Evolutionary conservation across 1,140 invertebrate species (phyloP).

Genomic region (Idris sp.): DNA sequence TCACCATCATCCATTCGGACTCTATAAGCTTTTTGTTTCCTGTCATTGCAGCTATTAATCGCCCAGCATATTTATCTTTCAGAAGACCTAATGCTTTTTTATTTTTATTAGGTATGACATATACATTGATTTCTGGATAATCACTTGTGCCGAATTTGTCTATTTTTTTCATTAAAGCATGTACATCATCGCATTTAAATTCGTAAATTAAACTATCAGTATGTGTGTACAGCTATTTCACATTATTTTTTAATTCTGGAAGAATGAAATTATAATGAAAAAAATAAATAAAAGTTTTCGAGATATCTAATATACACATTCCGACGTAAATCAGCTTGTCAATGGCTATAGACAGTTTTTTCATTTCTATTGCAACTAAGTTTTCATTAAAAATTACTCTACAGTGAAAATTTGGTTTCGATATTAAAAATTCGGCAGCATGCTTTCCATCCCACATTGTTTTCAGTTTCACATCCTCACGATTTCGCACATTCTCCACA

Average conservation of each 20-base stretch:
- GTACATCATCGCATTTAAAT: too few species aligned
- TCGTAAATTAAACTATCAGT: slow-evolving; percentile 1
- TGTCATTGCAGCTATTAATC: not conserved
- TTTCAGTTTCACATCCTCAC: slow-evolving; percentile 1
- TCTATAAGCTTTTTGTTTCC: not conserved
- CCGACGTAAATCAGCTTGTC: slow-evolving; percentile 19
- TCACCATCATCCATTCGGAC: not conserved
- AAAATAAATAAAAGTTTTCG: slow-evolving; percentile 5
- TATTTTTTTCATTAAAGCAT: not conserved
- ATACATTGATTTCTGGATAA: slow-evolving; percentile 2
- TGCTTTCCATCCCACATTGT: slow-evolving; percentile 2
- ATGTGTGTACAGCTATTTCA: slow-evolving; percentile 4
- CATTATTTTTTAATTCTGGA: slow-evolving; percentile 4
- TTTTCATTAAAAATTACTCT: not conserved
- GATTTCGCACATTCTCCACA: slow-evolving; percentile 19
- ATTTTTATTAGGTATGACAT: not conserved
- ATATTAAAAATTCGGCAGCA: slow-evolving; percentile 9
- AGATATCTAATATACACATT: slow-evolving; percentile 10
- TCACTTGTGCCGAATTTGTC: slow-evolving; percentile 5
- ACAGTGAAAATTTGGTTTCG: slow-evolving; percentile 17
- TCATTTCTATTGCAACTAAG: slow-evolving; percentile 19
- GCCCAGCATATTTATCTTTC: slow-evolving; percentile 1
- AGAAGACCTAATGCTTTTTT: slow-evolving; percentile 9
- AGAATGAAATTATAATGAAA: slow-evolving; percentile 19
- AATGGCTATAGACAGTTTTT: slow-evolving; percentile 6